Base-by-base conservation (phyloP, 2,888 invertebrate genomes). In the Meiosimyza platycephala region DNA sequence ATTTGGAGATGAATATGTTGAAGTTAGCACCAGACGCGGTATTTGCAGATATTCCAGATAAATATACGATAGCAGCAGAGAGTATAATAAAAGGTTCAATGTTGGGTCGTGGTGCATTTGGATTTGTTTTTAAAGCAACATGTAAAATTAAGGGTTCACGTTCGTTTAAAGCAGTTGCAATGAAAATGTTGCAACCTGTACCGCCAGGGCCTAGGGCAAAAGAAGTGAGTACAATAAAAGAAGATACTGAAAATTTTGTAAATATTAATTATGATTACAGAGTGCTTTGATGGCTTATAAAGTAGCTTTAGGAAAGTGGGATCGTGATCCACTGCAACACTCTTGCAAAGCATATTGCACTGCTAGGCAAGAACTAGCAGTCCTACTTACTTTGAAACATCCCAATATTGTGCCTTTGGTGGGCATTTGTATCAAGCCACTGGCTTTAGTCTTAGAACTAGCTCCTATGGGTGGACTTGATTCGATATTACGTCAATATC, bases 261-360 rank as follows among this genome's bases (percentile, higher is more conserved):
- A 48, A 40, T 68, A 18, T 28, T 67, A 13, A 0, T n/a, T 6
- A 51, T 9, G 11, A 40, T 72, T 77, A 70, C 51, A 86, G 84
- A 88, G 87, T 76, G 87, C 87, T 0, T 73, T 87, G 9, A 84
- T 88, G 81, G 87, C 87, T 11, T 87, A 87, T 67, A 88, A 88
- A 90, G 92, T 93, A 60, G 94, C 94, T 0, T 88, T 92, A 76
- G 93, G 95, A 51, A 96, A 97, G 83, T 98, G 98, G 98, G 95
- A 95, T 82, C 90, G 97, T 51, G 97, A 97, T 85, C 96, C 98
- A 0, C 87, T 94, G 47, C 95, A 98, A 82, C 95, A 95, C 75
- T 95, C 97, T 0, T 97, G 97, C 82, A 95, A 97, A 85, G 98
- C 99, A 0, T 99, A 99, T 88, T 96, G 96, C 85, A 98, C 96